phyloP scores from a whole-genome alignment of 2,113 vertebrate genomes.

The Myocastor coypus region DNA sequence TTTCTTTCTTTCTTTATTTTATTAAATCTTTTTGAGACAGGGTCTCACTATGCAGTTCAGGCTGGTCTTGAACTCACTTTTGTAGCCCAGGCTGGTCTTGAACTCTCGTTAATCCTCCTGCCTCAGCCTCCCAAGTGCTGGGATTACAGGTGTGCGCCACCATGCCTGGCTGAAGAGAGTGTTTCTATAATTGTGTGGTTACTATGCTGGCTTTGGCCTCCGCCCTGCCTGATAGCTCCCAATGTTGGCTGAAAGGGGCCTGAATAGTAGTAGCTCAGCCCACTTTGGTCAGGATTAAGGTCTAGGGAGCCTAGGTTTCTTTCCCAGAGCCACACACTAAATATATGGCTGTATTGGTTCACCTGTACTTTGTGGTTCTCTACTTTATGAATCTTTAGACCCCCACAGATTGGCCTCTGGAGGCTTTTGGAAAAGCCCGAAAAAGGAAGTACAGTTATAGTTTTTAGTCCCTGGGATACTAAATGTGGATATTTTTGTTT shows the following conservation, averaged over 20 bases:
- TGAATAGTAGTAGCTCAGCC: neutral
- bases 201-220: neutral
- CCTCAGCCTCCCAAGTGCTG: too few relatives aligned
- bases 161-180: too few relatives aligned
- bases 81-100: too few relatives aligned
- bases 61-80: too few relatives aligned
- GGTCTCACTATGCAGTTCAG: too few relatives aligned
- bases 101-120: too few relatives aligned
- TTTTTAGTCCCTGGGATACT: neutral
- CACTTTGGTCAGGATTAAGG: constrained; percentile 29
- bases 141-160: too few relatives aligned
- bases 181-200: neutral
- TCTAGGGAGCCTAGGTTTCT: neutral
- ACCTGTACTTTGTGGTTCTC: neutral
- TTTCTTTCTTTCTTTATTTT: too few relatives aligned
- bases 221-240: neutral
- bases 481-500: neutral
- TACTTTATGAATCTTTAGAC: neutral
- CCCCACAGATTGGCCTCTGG: neutral
- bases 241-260: neutral
- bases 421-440: neutral
- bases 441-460: neutral
- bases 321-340: neutral
- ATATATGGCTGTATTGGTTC: neutral
- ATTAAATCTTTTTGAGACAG: too few relatives aligned